Evolutionary conservation across 2,113 vertebrate genomes (phyloP), one percentile per base, ranked within the genome.

Genomic region (Chelonoidis abingdonii): DNA sequence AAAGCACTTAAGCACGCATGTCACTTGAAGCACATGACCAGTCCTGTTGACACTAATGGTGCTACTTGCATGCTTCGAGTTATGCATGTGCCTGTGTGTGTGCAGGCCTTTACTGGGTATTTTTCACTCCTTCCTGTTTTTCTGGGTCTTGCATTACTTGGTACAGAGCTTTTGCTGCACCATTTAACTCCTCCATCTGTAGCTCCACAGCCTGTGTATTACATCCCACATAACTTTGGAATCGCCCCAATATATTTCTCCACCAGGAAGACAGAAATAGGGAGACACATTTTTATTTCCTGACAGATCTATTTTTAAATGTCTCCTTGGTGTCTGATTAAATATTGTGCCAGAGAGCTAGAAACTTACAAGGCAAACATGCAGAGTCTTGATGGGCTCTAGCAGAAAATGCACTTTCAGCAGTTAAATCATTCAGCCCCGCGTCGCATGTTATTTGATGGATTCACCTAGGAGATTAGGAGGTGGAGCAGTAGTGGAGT

Each of bases 401-500:
- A 17, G 16, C 82, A 22, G 12, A 47, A 69, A 80, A 6, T 56
- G 6, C 13, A 4, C 41, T 47, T 24, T 49, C 50, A 4, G 59
- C 89, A 80, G 54, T 75, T 56, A 82, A 83, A 69, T 75, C 16
- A 19, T 44, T 93, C 54, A 12, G 21, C 25, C 41, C 76, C 0
- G 2, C 90, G 41, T 8, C 4, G 12, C 16, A 80, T 59, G 8
- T 31, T 75, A 29, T 41, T 87, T 80, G 47, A 82, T 35, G 80
- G 54, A 54, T 94, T 89, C 44, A n/a, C 52, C 84, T 54, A 5
- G 19, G 92, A 88, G 69, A 76, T 31, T 78, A 87, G 89, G 83
- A 94, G 54, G 78, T 83, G 82, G 38, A 86, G 85, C 84, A 94
- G 83, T 87, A 89, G 76, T 4, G 72, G 69, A 84, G 80, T 79